Conservation (phyloP, 2,888 invertebrate genomes). For the Allolobophora icterica region DNA sequence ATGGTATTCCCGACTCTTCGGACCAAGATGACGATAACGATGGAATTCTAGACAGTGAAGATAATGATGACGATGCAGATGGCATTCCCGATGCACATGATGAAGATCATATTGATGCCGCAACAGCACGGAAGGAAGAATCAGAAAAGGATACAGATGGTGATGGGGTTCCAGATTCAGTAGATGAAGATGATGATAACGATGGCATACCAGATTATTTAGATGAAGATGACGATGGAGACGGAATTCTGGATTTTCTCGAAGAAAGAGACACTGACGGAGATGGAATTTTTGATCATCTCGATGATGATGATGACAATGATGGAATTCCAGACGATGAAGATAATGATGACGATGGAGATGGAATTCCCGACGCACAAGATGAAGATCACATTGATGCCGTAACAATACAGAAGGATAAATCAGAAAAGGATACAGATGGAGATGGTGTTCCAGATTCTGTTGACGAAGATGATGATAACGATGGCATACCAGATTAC, state of each 20-base stretch:
- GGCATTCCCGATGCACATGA: constrained; percentile 44
- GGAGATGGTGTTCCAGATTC: constrained; percentile 40
- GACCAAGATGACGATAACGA: constrained; percentile 41
- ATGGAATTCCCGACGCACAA: constrained; percentile 53
- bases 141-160: constrained; percentile 28
- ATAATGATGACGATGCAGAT: constrained; percentile 45
- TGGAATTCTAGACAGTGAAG: constrained; percentile 42
- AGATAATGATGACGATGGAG: constrained; percentile 40
- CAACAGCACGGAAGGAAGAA: no score
- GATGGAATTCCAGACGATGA: neutral
- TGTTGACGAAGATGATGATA: constrained; percentile 46
- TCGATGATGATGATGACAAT: constrained; percentile 23
- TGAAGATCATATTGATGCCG: constrained; percentile 33
- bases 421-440: no score
- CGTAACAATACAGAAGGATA: no score
- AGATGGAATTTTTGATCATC: constrained; percentile 34
- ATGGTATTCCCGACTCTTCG: constrained; percentile 38
- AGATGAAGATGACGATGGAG: constrained; percentile 52
- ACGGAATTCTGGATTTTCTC: constrained; percentile 53
- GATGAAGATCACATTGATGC: neutral
- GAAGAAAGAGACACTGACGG: constrained; percentile 45
- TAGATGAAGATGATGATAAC: constrained; percentile 46
- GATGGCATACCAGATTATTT: constrained; percentile 54
- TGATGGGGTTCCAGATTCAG: constrained; percentile 41
- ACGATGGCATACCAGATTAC: constrained; percentile 44